Percentiles rank a stretch among this genome's conserved stretches.
Conservation (phyloP, 2,113 vertebrate genomes). For the Xiphophorus maculatus region DNA sequence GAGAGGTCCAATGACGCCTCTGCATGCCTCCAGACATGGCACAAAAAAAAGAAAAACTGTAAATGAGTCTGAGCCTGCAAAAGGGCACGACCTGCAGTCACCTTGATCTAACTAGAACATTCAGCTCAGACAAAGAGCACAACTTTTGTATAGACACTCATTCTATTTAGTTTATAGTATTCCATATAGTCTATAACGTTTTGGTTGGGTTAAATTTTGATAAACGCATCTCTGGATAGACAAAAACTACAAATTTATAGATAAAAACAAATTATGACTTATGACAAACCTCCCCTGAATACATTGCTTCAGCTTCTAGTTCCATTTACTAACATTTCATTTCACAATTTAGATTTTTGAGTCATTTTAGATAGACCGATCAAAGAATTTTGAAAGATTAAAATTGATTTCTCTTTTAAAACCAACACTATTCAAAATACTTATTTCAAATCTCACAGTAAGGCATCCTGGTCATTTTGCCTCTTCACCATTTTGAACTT, state of each 20-base stretch:
- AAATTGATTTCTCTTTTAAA: too few species aligned
- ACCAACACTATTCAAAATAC: not conserved
- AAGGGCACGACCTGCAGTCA: conserved; percentile 39
- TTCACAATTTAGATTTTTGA: too few species aligned
- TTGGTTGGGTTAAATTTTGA: not conserved
- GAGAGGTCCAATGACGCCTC: conserved; percentile 71
- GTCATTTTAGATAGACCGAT: too few species aligned
- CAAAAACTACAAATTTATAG: not conserved
- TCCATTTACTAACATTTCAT: not conserved
- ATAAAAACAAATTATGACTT: not conserved
- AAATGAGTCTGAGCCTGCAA: conserved; percentile 39
- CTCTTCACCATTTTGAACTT: too few species aligned
- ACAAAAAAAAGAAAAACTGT: conserved; percentile 33
- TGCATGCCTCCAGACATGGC: conserved; percentile 42
- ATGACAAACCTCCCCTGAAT: not conserved
- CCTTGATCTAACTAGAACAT: conserved; percentile 39
- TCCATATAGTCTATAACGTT: not conserved
- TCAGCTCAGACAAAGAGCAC: conserved; percentile 7
- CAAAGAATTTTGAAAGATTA: too few species aligned
- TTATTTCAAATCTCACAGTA: not conserved
- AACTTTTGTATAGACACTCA: not conserved
- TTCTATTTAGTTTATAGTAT: not conserved
- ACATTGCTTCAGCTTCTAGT: not conserved
- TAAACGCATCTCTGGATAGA: not conserved
- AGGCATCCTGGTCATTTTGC: too few species aligned